Conservation (phyloP, 2,888 invertebrate genomes). For the Eulithis testata region DNA sequence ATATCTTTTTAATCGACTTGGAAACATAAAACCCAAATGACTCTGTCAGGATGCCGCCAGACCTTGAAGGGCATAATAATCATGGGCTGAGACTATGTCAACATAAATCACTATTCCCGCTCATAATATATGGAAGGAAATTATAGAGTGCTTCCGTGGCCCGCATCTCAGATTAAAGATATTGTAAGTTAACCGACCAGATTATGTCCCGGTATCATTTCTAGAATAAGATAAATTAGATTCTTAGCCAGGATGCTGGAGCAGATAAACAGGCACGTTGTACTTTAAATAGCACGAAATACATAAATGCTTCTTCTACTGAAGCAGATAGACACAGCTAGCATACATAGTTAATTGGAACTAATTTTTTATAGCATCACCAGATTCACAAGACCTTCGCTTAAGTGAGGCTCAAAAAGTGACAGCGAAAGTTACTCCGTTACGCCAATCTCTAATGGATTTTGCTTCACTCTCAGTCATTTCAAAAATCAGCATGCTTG, state of each 20-base stretch:
- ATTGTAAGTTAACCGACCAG: conserved; percentile 52
- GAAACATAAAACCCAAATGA: conserved; percentile 39
- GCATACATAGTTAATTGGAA: not conserved
- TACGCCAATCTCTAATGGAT: conserved; percentile 39
- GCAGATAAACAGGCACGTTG: not conserved
- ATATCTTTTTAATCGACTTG: conserved; percentile 45
- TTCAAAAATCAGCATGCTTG: conserved; percentile 35
- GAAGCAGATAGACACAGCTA: too few relatives aligned
- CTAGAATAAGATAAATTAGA: conserved; percentile 21
- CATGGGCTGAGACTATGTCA: conserved; percentile 59
- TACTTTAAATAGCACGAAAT: not conserved
- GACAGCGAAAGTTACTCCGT: conserved; percentile 48
- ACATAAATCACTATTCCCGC: conserved; percentile 67
- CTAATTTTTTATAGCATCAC: not conserved
- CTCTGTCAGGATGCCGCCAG: conserved; percentile 36
- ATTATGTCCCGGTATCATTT: conserved; percentile 38
- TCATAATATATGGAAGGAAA: conserved; percentile 67
- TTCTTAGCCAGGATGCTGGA: not conserved
- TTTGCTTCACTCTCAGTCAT: conserved; percentile 20
- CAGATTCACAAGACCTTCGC: not conserved
- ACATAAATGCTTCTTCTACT: not conserved
- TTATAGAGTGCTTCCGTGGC: conserved; percentile 72
- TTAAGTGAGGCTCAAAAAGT: conserved; percentile 40
- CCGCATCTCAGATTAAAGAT: conserved; percentile 71
- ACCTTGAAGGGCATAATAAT: conserved; percentile 50